A percentile compares a stretch with the other conserved stretches of the same genome.
These are phyloP conservation scores for Nasonia giraulti DNA, from an alignment of 1,140 invertebrate genomes.

Conservation along the genomic window DNA sequence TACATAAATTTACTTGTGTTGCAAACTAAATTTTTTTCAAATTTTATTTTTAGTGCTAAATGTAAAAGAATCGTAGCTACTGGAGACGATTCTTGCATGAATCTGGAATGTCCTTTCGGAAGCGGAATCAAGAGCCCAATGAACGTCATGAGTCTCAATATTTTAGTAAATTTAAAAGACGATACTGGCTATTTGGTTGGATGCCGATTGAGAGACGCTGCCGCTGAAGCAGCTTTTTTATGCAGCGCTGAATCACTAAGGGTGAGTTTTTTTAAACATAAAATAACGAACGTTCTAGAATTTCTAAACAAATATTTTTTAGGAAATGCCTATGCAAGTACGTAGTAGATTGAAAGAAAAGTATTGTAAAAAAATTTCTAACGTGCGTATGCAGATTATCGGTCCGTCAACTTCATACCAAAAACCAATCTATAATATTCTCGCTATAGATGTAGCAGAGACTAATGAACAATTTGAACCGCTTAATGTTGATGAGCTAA, in stretches of 20 bases:
- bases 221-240: slow-evolving; percentile 65
- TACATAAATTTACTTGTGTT: neutral
- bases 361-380: slow-evolving; percentile 60
- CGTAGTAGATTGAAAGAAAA: slow-evolving; percentile 64
- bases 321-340: slow-evolving; percentile 62
- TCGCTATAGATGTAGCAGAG: slow-evolving; percentile 58
- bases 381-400: slow-evolving; percentile 65
- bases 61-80: slow-evolving; percentile 64
- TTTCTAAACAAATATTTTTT: slow-evolving; percentile 18
- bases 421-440: slow-evolving; percentile 67
- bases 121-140: slow-evolving; percentile 64
- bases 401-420: slow-evolving; percentile 62
- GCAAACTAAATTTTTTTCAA: neutral
- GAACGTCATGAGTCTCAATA: slow-evolving; percentile 63
- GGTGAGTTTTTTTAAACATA: slow-evolving; percentile 53
- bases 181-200: slow-evolving; percentile 71
- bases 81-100: slow-evolving; percentile 69
- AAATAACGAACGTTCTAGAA: neutral
- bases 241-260: slow-evolving; percentile 62
- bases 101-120: slow-evolving; percentile 71
- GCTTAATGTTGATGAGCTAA: slow-evolving; percentile 29
- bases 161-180: slow-evolving; percentile 71
- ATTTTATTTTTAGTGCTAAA: slow-evolving; percentile 61
- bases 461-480: slow-evolving; percentile 48
- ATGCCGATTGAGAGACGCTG: slow-evolving; percentile 65